Conservation (phyloP, 2,888 invertebrate species). For the Sylvicola cinctus region DNA sequence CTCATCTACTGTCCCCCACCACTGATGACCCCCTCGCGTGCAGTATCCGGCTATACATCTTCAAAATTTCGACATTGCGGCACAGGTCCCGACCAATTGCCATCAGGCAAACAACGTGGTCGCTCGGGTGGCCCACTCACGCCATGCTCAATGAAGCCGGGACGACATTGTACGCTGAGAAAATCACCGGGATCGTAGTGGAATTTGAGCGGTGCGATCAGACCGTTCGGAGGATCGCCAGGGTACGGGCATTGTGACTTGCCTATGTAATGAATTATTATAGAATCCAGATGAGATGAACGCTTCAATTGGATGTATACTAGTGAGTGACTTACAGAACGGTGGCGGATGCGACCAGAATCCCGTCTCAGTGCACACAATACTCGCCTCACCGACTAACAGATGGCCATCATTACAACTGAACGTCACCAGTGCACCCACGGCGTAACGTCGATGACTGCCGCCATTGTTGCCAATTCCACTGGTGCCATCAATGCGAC, state of each 20-base stretch:
- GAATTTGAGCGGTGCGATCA: slow-evolving; percentile 47
- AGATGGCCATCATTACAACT: slow-evolving; percentile 44
- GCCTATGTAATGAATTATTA: slow-evolving; percentile 26
- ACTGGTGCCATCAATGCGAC: slow-evolving; percentile 30
- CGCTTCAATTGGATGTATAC: background rate
- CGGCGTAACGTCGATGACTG: slow-evolving; percentile 41
- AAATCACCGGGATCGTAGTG: slow-evolving; percentile 54
- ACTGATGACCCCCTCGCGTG: too few relatives aligned
- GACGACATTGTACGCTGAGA: slow-evolving; percentile 44
- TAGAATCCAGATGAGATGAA: background rate
- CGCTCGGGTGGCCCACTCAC: slow-evolving; percentile 32
- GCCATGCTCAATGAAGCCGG: slow-evolving; percentile 34
- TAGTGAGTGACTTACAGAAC: slow-evolving; percentile 52
- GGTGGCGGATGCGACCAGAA: slow-evolving; percentile 77
- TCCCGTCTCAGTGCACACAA: slow-evolving; percentile 72
- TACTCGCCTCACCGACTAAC: slow-evolving; percentile 49
- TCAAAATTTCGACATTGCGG: slow-evolving; percentile 45
- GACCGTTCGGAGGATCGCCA: slow-evolving; percentile 48
- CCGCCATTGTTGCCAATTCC: too few relatives aligned
- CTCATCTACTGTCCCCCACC: too few relatives aligned
- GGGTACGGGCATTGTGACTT: slow-evolving; percentile 51
- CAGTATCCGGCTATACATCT: slow-evolving; percentile 26
- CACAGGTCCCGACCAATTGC: slow-evolving; percentile 44
- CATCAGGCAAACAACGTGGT: slow-evolving; percentile 41
- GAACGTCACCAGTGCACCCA: slow-evolving; percentile 63